Evolutionary conservation across 2,797 vertebrate genomes (phyloP), one percentile per base, ranked within the genome.

Genomic region (Heteromormyrus szaboi): DNA sequence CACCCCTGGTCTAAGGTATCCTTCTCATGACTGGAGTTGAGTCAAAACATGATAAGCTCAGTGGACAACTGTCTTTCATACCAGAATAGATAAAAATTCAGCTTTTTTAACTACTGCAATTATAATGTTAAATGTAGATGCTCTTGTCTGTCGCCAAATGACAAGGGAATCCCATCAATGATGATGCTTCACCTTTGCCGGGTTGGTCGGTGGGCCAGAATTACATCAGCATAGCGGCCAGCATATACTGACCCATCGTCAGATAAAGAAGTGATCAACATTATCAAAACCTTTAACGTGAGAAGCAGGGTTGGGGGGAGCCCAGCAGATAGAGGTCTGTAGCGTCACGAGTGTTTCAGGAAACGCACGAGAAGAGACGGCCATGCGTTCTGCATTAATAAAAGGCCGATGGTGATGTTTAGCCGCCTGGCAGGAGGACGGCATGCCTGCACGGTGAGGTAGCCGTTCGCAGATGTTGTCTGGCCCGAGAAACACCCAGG

Each of bases 401-500:
- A 37, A 76, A 41, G 68, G 68, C 68, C 6, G 33, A 41, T 14
- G 62, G 22, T 33, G 68, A 41, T 76, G 68, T 41, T 37, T 76
- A 33, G 11, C 48, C 25, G 19, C 50, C 48, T 53, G 17, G 33
- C 76, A 79, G 51, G 29, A 9, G 81, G 84, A 46, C 12, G 88
- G 37, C 51, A 85, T 88, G 89, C 65, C 50, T 91, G 88, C 89
- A 11, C 79, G 48, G 87, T 90, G 90, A 92, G 89, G 90, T 91
- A 86, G 90, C 81, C 86, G 90, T 12, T 37, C 44, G 90, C 62
- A 92, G 25, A 86, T 86, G 90, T 85, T 89, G 88, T 68, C 87
- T 29, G 46, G 89, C 81, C 87, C 79, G 90, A 91, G 86, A 90
- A 91, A 93, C 92, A 90, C 90, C 88, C 88, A 89, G 89, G 2